A percentile compares a stretch with the other conserved stretches of the same genome.
These are phyloP conservation scores for cattle (Bos taurus) DNA, from an alignment of 2,113 vertebrate species.

Conservation along the genomic window DNA sequence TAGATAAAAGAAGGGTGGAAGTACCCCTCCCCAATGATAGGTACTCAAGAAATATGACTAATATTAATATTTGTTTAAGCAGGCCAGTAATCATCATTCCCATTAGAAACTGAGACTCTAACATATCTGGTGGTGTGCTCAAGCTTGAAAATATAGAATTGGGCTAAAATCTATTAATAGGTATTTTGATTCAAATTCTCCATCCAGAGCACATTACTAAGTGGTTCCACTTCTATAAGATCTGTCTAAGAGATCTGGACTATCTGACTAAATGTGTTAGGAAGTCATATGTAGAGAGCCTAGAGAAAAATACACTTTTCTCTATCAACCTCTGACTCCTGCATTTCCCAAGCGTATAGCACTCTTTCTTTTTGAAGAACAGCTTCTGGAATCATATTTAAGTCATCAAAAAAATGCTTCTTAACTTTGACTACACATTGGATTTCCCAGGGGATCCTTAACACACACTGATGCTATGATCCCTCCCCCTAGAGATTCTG, in stretches of 20 bases:
- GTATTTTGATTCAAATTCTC: not conserved
- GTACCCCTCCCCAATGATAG: not conserved
- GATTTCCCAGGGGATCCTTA: not conserved
- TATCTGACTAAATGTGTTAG: not conserved
- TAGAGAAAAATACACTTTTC: not conserved
- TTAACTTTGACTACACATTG: not conserved
- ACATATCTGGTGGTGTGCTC: not conserved
- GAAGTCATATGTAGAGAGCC: not conserved
- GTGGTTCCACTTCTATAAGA: not conserved
- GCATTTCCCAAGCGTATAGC: not conserved
- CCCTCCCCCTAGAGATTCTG: not conserved
- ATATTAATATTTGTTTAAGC: not conserved
- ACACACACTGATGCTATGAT: not conserved
- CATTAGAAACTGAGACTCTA: not conserved
- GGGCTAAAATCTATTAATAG: not conserved
- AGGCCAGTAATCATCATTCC: not conserved
- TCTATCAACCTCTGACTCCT: not conserved
- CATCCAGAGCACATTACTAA: not conserved
- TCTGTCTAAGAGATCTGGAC: not conserved
- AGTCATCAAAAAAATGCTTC: not conserved
- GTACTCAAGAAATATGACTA: not conserved
- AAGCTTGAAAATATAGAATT: not conserved
- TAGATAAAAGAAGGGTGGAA: not conserved
- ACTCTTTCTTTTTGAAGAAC: not conserved
- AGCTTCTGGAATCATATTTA: not conserved